Conservation (phyloP, 30 jellyfish, hydroid and myxozoan genomes). For the Turritopsis rubra region DNA sequence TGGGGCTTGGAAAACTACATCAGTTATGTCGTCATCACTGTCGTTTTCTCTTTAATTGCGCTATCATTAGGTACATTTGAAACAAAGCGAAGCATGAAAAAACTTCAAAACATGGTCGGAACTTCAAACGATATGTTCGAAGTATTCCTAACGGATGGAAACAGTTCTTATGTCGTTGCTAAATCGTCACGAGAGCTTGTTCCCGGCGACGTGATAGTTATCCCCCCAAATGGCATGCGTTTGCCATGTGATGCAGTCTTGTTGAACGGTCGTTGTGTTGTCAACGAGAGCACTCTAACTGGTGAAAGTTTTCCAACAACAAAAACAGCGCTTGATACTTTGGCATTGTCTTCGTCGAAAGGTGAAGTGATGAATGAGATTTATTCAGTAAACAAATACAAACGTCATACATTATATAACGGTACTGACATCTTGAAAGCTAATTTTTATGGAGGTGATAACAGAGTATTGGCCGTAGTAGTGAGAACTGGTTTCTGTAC, state of each 20-base stretch:
- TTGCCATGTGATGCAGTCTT: slow-evolving; percentile 37
- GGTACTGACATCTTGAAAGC: slow-evolving; percentile 51
- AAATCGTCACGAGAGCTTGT: slow-evolving; percentile 32
- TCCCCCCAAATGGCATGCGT: slow-evolving; percentile 21
- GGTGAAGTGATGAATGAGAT: neutral
- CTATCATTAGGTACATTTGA: neutral
- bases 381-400: slow-evolving; percentile 16
- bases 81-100: slow-evolving; percentile 9
- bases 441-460: slow-evolving; percentile 10
- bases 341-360: neutral
- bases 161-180: neutral
- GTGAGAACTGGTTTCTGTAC: slow-evolving; percentile 53
- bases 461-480: slow-evolving; percentile 14
- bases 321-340: slow-evolving; percentile 12
- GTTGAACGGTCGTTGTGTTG: slow-evolving; percentile 28
- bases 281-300: slow-evolving; percentile 31
- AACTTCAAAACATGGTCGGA: slow-evolving; percentile 16
- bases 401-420: slow-evolving; percentile 39
- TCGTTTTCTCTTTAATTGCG: slow-evolving; percentile 8
- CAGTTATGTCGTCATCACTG: slow-evolving; percentile 11
- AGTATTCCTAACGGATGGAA: neutral
- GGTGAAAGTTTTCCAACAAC: slow-evolving; percentile 36
- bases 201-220: slow-evolving; percentile 39
- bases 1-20: slow-evolving; percentile 25
- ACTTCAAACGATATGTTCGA: neutral